Conservation (phyloP, 2,113 vertebrate species). For the Odontesthes bonariensis region DNA sequence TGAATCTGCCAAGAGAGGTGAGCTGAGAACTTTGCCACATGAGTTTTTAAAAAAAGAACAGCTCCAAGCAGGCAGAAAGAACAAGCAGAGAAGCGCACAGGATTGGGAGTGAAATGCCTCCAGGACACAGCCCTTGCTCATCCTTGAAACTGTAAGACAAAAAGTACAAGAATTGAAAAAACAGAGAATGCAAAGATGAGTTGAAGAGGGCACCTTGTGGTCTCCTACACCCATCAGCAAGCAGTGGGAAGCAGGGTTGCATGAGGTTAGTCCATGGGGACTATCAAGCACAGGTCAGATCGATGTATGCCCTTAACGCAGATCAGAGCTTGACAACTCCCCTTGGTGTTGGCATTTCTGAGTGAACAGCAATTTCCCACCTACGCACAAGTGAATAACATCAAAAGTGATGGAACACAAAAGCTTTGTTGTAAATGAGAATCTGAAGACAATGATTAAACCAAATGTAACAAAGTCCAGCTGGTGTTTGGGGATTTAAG, state of each 20-base stretch:
- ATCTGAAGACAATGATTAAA: constrained; percentile 41
- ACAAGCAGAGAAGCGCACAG: constrained; percentile 50
- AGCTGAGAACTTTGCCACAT: constrained; percentile 67
- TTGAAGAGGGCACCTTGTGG: constrained; percentile 58
- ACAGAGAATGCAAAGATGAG: constrained; percentile 45
- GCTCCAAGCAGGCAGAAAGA: constrained; percentile 43
- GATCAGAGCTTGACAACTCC: constrained; percentile 79
- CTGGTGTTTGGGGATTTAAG: constrained; percentile 1
- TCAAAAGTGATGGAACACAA: constrained; percentile 54
- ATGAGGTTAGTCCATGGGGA: constrained; percentile 66
- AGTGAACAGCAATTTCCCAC: constrained; percentile 70
- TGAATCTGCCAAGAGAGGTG: constrained; percentile 61
- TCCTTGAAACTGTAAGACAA: constrained; percentile 56
- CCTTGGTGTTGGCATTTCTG: constrained; percentile 74
- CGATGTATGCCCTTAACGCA: constrained; percentile 65
- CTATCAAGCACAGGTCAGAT: constrained; percentile 61
- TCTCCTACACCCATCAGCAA: constrained; percentile 64
- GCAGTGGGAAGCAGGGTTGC: constrained; percentile 63
- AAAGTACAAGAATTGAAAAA: constrained; percentile 38
- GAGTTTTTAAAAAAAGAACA: constrained; percentile 66
- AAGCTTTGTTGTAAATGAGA: constrained; percentile 57
- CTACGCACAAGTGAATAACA: constrained; percentile 70
- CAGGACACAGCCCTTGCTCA: constrained; percentile 75
- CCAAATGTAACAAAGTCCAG: neutral
- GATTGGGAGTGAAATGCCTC: constrained; percentile 67